A percentile compares a stretch with the other conserved stretches of the same genome.
phyloP scores from a whole-genome alignment of 2,797 vertebrate genomes.

The Labroides dimidiatus region DNA sequence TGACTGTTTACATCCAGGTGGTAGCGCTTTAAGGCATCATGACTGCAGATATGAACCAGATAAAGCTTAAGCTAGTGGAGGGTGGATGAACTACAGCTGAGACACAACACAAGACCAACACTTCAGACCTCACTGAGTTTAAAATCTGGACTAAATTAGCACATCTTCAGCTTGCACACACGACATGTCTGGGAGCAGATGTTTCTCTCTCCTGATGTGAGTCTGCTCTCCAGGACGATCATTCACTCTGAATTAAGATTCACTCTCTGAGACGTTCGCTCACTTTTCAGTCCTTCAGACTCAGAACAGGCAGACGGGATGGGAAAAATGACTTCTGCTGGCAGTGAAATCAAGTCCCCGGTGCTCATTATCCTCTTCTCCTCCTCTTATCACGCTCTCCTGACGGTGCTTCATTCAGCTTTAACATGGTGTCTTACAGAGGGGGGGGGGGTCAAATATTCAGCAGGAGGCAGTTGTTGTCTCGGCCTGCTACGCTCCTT shows the following conservation, averaged over 20 bases:
- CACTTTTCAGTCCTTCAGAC: conserved; percentile 40
- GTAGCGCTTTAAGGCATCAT: no score
- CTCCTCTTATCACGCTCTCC: conserved; percentile 24
- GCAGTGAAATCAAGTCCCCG: conserved; percentile 39
- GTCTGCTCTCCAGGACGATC: conserved; percentile 39
- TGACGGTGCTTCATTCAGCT: conserved; percentile 25
- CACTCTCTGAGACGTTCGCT: conserved; percentile 37
- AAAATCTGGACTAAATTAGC: no score
- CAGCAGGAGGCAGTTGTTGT: conserved; percentile 68
- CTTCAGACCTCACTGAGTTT: no score
- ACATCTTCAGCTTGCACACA: no score
- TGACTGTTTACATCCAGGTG: no score
- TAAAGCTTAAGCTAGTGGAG: no score
- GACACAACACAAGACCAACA: no score
- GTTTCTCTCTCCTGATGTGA: conserved; percentile 28
- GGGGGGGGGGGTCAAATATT: conserved; percentile 74
- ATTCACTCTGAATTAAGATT: conserved; percentile 47
- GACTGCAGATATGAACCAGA: no score
- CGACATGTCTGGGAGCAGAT: conserved; percentile 1
- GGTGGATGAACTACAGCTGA: no score
- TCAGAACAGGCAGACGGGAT: conserved; percentile 36
- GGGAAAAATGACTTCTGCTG: conserved; percentile 54
- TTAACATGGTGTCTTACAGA: conserved; percentile 30
- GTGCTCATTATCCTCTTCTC: conserved; percentile 45
- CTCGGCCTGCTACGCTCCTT: conserved; percentile 4